phyloP scores from a whole-genome alignment of 1,140 invertebrate species.

The Caerostris darwini region DNA sequence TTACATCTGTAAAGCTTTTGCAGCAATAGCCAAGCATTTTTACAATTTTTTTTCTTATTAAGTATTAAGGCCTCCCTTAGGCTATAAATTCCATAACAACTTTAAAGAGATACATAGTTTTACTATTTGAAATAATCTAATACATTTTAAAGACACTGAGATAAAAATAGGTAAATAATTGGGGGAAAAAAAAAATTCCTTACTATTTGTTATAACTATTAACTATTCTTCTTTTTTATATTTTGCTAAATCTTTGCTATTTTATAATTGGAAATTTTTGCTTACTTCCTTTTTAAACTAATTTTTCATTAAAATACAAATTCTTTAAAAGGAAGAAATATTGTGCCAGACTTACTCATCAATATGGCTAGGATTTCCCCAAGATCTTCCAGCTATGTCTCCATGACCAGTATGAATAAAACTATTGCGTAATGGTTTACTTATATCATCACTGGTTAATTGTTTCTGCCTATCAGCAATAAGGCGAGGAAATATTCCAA shows the following conservation, averaged over 20 bases:
- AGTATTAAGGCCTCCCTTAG: no score
- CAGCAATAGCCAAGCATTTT: no score
- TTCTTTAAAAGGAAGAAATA: neutral
- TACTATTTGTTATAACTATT: neutral
- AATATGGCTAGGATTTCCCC: constrained; percentile 92
- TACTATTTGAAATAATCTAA: no score
- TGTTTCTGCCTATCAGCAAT: constrained; percentile 86
- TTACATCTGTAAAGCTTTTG: no score
- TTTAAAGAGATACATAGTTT: no score
- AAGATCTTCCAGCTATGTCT: constrained; percentile 87
- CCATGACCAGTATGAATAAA: constrained; percentile 90
- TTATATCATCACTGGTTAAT: constrained; percentile 86
- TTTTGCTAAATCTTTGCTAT: no score
- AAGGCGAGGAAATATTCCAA: constrained; percentile 88
- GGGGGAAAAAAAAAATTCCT: neutral
- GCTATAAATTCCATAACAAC: no score
- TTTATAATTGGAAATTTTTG: neutral
- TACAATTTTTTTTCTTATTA: no score
- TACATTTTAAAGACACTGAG: no score
- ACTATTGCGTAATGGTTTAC: constrained; percentile 90
- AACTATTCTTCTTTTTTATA: neutral
- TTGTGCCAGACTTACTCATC: constrained; percentile 85
- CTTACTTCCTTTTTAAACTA: neutral
- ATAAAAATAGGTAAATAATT: neutral
- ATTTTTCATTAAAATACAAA: neutral